phyloP scores from a whole-genome alignment of 23 tunicate genomes.

The Ciona savignyi region DNA sequence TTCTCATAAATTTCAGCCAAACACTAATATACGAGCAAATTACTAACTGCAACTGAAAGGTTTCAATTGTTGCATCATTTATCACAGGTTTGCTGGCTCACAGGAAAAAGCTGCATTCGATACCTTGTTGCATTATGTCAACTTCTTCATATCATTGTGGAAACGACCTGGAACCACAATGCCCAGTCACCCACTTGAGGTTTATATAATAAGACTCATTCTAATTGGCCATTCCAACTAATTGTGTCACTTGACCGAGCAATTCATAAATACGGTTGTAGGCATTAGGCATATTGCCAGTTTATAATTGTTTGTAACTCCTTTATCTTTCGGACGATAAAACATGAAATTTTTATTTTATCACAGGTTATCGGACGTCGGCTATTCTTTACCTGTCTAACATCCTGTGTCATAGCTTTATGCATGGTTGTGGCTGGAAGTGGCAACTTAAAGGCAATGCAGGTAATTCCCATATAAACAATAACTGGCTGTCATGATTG shows the following conservation, averaged over 20 bases:
- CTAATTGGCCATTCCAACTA: no score
- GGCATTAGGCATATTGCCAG: no score
- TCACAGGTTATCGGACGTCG: constrained; percentile 68
- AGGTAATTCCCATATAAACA: constrained; percentile 21
- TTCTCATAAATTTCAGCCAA: background rate
- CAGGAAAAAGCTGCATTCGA: constrained; percentile 72
- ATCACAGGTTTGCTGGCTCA: constrained; percentile 78
- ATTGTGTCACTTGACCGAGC: no score
- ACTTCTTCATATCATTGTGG: constrained; percentile 43
- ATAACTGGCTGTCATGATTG: background rate
- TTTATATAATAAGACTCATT: background rate
- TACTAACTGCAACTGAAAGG: background rate
- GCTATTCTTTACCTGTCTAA: constrained; percentile 45
- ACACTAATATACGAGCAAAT: background rate
- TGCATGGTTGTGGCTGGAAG: constrained; percentile 92
- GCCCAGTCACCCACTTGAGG: constrained; percentile 33
- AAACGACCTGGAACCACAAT: constrained; percentile 9
- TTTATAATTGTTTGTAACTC: background rate
- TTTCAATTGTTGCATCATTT: background rate
- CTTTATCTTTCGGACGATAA: background rate
- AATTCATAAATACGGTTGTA: no score
- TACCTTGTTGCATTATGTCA: constrained; percentile 46
- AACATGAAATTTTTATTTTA: background rate
- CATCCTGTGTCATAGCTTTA: constrained; percentile 57
- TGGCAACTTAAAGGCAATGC: constrained; percentile 74